These are phyloP conservation scores for Monopis laevigella DNA, from an alignment of 2,888 invertebrate genomes.

Conservation along the genomic window DNA sequence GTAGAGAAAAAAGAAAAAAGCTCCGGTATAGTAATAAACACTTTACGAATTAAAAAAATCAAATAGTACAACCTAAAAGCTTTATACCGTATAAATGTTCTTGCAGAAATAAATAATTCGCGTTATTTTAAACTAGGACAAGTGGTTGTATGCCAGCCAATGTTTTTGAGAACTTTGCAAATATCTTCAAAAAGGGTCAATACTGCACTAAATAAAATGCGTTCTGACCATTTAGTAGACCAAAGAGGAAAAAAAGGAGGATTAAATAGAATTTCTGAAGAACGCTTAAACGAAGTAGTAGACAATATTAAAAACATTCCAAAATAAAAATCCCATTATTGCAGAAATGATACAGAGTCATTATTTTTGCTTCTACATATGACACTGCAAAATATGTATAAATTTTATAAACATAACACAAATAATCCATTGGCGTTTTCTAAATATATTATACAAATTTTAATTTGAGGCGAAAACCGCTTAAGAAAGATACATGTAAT, in stretches of 20 bases:
- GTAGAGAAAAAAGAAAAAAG: background rate
- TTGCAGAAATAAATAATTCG: background rate
- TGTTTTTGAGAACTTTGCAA: background rate
- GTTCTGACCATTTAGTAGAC: background rate
- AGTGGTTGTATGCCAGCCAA: background rate
- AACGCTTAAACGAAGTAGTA: background rate
- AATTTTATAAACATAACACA: constrained; percentile 5
- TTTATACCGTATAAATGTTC: background rate
- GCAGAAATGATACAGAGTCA: constrained; percentile 4
- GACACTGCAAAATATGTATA: constrained; percentile 7
- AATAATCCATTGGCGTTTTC: constrained; percentile 9
- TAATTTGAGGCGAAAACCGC: constrained; percentile 11
- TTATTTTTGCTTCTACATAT: constrained; percentile 5
- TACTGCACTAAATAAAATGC: background rate
- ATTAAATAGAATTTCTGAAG: background rate
- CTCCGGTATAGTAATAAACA: background rate
- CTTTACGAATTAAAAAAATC: background rate
- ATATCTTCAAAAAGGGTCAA: background rate
- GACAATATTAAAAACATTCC: constrained; percentile 9
- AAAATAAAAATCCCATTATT: constrained; percentile 12
- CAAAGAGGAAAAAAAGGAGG: background rate
- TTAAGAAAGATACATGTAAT: constrained; percentile 12
- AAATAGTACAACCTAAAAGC: background rate
- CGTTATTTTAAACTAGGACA: background rate
- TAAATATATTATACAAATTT: constrained; percentile 12